These are phyloP conservation scores for Isaurus tuberculatus DNA, from an alignment of 92 coral and sea anemone genomes.

Conservation along the genomic window DNA sequence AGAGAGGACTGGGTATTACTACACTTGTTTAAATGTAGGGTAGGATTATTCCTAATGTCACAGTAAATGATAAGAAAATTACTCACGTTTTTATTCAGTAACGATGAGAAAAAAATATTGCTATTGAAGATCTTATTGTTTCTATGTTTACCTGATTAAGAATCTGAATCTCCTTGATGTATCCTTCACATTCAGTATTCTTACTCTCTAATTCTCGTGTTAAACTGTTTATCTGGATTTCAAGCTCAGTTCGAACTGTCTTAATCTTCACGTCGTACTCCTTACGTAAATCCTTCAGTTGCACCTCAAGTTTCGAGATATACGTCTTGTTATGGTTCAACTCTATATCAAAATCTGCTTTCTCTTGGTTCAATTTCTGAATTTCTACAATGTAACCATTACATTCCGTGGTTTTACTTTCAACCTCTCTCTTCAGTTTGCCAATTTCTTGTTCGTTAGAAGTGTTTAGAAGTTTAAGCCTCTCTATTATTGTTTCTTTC, in stretches of 20 bases:
- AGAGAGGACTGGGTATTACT: too few species aligned
- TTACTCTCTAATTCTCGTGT: conserved; percentile 75
- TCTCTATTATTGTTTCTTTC: conserved; percentile 89
- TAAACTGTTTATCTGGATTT: conserved; percentile 69
- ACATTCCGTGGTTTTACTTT: conserved; percentile 75
- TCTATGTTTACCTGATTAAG: conserved; percentile 66
- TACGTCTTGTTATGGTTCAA: conserved; percentile 78
- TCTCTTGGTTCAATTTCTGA: conserved; percentile 79
- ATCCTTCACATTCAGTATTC: conserved; percentile 78
- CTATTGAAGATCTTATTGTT: too few species aligned
- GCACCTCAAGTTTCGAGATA: conserved; percentile 72
- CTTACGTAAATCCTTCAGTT: conserved; percentile 81
- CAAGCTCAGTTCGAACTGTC: conserved; percentile 63
- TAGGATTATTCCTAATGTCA: too few species aligned
- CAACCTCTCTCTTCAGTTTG: conserved; percentile 86
- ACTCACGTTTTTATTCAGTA: too few species aligned
- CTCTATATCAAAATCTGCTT: conserved; percentile 84
- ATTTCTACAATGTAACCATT: conserved; percentile 87
- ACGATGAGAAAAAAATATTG: too few species aligned
- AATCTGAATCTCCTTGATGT: conserved; percentile 80
- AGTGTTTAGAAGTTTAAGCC: conserved; percentile 82
- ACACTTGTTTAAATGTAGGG: too few species aligned
- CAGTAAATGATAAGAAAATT: too few species aligned
- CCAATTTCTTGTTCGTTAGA: conserved; percentile 95
- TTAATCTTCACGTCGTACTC: conserved; percentile 75